Evolutionary conservation across 2,888 invertebrate species (phyloP).

Genomic region (Cheilosia pagana): DNA sequence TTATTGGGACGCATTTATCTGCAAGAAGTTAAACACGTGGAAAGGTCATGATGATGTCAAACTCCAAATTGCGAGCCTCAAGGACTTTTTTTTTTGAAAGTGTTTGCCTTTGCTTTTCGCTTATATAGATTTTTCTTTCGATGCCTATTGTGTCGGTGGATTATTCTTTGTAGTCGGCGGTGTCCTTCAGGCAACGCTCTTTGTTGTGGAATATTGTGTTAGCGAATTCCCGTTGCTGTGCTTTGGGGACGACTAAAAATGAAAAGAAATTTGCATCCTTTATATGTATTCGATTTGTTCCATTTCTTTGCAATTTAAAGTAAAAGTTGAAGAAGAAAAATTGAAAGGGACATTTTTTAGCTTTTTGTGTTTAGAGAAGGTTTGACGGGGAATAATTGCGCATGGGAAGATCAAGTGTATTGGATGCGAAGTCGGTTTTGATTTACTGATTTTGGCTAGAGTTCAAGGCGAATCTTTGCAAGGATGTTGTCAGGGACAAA

Average conservation of each 20-base stretch:
- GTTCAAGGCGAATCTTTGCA: too few species aligned
- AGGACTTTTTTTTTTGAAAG: slow-evolving; percentile 10
- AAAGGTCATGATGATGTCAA: slow-evolving; percentile 1
- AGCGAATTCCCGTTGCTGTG: background rate
- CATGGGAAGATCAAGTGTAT: too few species aligned
- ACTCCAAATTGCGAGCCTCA: slow-evolving; percentile 22
- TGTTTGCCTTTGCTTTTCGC: background rate
- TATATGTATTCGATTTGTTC: slow-evolving; percentile 27
- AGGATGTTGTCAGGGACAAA: too few species aligned
- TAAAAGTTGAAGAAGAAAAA: background rate
- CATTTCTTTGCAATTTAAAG: slow-evolving; percentile 10
- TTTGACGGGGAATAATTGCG: background rate
- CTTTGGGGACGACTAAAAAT: background rate
- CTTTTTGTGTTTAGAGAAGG: background rate
- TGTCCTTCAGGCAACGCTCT: background rate
- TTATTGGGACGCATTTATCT: slow-evolving; percentile 26
- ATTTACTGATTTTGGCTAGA: too few species aligned
- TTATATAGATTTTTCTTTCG: background rate
- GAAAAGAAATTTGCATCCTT: slow-evolving; percentile 37
- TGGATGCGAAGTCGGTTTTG: too few species aligned
- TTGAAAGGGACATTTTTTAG: background rate
- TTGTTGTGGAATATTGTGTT: background rate
- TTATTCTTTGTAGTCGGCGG: background rate
- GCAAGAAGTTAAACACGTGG: slow-evolving; percentile 1
- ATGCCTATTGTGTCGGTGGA: slow-evolving; percentile 4